A percentile compares a stretch with the other conserved stretches of the same genome.
Conservation (phyloP, 2,888 invertebrate species). For the Megastigmus dorsalis region DNA sequence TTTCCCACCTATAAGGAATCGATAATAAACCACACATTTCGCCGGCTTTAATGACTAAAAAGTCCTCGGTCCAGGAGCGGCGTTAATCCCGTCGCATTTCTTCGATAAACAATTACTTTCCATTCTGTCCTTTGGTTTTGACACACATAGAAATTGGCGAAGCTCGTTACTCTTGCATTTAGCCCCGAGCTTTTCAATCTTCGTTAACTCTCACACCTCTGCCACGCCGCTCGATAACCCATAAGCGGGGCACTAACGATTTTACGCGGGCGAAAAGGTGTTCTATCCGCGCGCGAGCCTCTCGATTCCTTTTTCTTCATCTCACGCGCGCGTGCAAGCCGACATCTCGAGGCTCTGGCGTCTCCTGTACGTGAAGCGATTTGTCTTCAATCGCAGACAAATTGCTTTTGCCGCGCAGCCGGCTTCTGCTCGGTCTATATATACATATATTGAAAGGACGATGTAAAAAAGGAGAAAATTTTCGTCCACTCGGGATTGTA, state of each 20-base stretch:
- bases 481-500: too few species aligned
- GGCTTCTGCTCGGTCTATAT: too few species aligned
- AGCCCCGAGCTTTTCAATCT: slow-evolving; percentile 6
- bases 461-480: too few species aligned
- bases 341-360: not conserved
- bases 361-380: slow-evolving; percentile 21
- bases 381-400: slow-evolving; percentile 49
- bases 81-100: too few species aligned
- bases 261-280: slow-evolving; percentile 9
- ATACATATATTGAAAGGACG: too few species aligned
- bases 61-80: too few species aligned
- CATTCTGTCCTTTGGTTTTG: not conserved
- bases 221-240: not conserved
- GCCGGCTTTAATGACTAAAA: too few species aligned
- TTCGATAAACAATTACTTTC: not conserved
- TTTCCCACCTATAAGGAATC: too few species aligned
- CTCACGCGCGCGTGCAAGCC: not conserved
- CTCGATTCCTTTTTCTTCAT: not conserved
- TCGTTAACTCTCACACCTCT: not conserved
- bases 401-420: slow-evolving; percentile 33
- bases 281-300: too few species aligned
- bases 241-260: not conserved
- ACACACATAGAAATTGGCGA: not conserved
- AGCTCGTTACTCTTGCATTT: not conserved
- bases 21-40: too few species aligned